phyloP scores from a whole-genome alignment of 2,797 vertebrate species.

The Catharus ustulatus region DNA sequence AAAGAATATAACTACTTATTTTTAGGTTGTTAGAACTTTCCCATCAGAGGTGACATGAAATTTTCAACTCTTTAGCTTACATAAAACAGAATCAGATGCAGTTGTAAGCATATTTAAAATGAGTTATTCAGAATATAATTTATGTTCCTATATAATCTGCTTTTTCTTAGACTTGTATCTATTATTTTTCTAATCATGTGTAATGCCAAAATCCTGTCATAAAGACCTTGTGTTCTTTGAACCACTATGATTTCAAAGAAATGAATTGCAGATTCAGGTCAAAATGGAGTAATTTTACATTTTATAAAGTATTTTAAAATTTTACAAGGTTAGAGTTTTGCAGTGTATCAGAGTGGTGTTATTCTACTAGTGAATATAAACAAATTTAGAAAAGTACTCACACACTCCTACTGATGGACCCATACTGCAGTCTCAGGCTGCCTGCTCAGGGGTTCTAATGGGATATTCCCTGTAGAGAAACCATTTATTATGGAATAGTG shows the following conservation, averaged over 20 bases:
- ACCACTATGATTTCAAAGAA: neutral
- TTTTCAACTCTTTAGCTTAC: neutral
- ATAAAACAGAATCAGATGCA: neutral
- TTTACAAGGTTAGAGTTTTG: neutral
- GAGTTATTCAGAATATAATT: neutral
- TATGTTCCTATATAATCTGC: neutral
- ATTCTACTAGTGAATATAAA: neutral
- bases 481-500: neutral
- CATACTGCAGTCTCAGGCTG: neutral
- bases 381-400: neutral
- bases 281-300: neutral
- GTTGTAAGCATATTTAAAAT: neutral
- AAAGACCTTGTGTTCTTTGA: neutral
- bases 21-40: neutral
- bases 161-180: neutral
- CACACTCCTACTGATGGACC: neutral
- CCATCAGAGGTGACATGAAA: neutral
- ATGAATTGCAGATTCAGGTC: neutral
- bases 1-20: neutral
- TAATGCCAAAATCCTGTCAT: neutral
- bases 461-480: neutral
- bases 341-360: neutral
- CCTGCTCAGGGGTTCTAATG: neutral
- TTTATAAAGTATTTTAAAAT: neutral
- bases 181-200: neutral